Conservation (phyloP, 2,888 invertebrate species). For the Gasteruption jaculator region DNA sequence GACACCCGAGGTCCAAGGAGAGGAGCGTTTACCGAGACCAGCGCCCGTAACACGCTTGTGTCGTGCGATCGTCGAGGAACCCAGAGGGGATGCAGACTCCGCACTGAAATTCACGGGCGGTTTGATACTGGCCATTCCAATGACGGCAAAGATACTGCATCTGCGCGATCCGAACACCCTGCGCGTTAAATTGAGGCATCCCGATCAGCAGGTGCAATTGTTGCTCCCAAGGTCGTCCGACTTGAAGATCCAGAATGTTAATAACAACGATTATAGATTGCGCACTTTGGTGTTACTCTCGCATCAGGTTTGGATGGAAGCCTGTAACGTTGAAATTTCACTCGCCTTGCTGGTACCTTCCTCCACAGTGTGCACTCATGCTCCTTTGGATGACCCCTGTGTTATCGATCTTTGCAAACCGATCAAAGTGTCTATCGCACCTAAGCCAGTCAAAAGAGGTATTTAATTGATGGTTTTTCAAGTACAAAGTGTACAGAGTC, state of each 20-base stretch:
- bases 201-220: slow-evolving; percentile 84
- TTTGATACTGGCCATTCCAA: slow-evolving; percentile 77
- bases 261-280: slow-evolving; percentile 63
- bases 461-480: no score
- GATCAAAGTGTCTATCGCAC: slow-evolving; percentile 80
- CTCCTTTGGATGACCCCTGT: slow-evolving; percentile 54
- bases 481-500: no score
- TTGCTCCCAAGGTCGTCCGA: slow-evolving; percentile 75
- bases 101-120: slow-evolving; percentile 91
- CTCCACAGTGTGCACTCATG: slow-evolving; percentile 52
- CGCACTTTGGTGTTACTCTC: slow-evolving; percentile 85
- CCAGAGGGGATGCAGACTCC: slow-evolving; percentile 74
- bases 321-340: slow-evolving; percentile 82
- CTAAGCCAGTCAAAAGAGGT: slow-evolving; percentile 82
- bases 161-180: slow-evolving; percentile 70
- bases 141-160: slow-evolving; percentile 83
- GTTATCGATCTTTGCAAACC: slow-evolving; percentile 80
- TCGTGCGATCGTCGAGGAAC: slow-evolving; percentile 77
- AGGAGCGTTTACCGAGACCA: slow-evolving; percentile 44
- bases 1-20: slow-evolving; percentile 57
- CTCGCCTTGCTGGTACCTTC: slow-evolving; percentile 74
- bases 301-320: slow-evolving; percentile 89
- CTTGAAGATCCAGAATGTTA: slow-evolving; percentile 62
- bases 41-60: slow-evolving; percentile 67
- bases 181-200: slow-evolving; percentile 83